Evolutionary conservation across 2,888 invertebrate species (phyloP).

Genomic region (Nebria salina): DNA sequence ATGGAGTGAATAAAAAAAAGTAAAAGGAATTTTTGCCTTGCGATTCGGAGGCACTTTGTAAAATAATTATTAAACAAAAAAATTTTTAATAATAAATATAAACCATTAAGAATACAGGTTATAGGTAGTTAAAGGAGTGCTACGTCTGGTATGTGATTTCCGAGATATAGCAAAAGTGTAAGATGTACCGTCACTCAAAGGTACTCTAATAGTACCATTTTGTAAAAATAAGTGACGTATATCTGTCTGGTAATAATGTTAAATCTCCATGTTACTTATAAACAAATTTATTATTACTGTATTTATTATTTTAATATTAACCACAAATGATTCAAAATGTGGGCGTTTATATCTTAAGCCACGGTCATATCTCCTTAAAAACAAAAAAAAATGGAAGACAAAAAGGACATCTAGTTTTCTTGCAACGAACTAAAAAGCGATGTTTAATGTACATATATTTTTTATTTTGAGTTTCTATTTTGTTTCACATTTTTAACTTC

Average conservation of each 20-base stretch:
- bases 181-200: constrained; percentile 36
- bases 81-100: constrained; percentile 24
- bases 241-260: constrained; percentile 63
- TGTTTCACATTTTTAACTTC: not conserved
- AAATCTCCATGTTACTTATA: constrained; percentile 64
- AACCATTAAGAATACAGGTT: constrained; percentile 40
- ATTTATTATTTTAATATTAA: constrained; percentile 57
- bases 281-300: constrained; percentile 51
- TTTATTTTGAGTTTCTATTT: not conserved
- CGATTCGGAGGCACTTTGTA: constrained; percentile 42
- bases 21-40: constrained; percentile 34
- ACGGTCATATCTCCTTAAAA: constrained; percentile 40
- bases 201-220: constrained; percentile 61
- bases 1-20: constrained; percentile 35
- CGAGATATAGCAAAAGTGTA: constrained; percentile 39
- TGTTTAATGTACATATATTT: not conserved
- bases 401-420: not conserved
- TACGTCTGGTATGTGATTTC: constrained; percentile 47
- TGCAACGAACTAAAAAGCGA: constrained; percentile 1
- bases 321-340: constrained; percentile 47
- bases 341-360: constrained; percentile 43
- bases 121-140: constrained; percentile 41
- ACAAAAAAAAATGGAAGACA: not conserved
- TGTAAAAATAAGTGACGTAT: constrained; percentile 63
- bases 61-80: constrained; percentile 18